Evolutionary conservation across 2,888 invertebrate species (phyloP), one percentile per base, ranked within the genome.

Genomic region (Octonoba sinensis): DNA sequence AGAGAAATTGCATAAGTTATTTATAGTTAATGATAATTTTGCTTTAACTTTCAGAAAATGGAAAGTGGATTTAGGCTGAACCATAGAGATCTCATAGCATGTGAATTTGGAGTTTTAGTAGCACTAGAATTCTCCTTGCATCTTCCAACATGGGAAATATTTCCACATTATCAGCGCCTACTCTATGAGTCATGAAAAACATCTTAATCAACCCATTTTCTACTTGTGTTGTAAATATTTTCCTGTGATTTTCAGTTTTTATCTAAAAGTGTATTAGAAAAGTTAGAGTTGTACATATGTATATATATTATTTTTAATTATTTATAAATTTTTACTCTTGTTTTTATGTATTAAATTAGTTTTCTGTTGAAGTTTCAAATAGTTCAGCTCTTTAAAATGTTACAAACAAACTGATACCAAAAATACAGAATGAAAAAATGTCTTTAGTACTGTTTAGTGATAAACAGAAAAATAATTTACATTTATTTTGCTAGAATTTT

Each of bases 41-140:
- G 36, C 8, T 36, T 36, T 3, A 27, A 4, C 24, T 78, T 65
- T 47, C 91, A 96, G 94, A 94, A 95, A 90, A 95, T 94, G 60
- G 97, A 97, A 90, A 94, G 92, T 85, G 93, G 93, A 22, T 97
- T 98, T 89, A 92, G 97, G 72, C 89, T 98, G 85, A 95, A 95
- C 89, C 92, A 95, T 56, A 95, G 95, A 88, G 98, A 98, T 87
- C 90, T 98, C 85, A 91, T 97, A 85, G 91, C 93, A 47, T 95
- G 95, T 78, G 98, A 99, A 90, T 97, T 99, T 90, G 96, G 96
- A 6, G 96, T 97, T 65, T 91, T 97, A 72, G 96, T 97, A 67
- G 96, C 97, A 3, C 90, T 99, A 82, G 97, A 98, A 90, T 98
- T 99, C 88, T 95, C 95, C 15, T 91, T 99, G 77, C 96, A 96